These are phyloP conservation scores for Apocrypta bakeri DNA, from an alignment of 1,140 invertebrate species.

Conservation along the genomic window DNA sequence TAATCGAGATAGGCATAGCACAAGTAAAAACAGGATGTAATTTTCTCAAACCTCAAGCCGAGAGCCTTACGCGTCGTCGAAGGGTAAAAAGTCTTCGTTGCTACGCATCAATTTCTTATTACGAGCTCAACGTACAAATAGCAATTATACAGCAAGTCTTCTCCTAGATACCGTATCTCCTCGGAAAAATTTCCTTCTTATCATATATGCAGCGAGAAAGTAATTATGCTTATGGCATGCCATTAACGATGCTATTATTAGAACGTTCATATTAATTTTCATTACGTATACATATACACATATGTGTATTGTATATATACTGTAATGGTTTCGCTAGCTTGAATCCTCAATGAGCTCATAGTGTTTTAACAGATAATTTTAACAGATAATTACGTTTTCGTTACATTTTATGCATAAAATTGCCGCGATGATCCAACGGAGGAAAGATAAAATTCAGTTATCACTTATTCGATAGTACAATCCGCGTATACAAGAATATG, in stretches of 20 bases:
- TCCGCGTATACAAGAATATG: too few relatives aligned
- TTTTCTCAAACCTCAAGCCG: constrained; percentile 38
- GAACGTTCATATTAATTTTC: background rate
- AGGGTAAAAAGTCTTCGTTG: constrained; percentile 24
- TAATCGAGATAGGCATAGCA: constrained; percentile 31
- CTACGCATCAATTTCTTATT: constrained; percentile 39
- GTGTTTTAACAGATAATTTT: background rate
- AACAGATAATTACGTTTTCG: background rate
- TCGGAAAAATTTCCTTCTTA: background rate
- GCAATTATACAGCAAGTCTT: constrained; percentile 27
- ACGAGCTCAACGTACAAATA: constrained; percentile 19
- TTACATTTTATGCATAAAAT: background rate
- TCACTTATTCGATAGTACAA: background rate
- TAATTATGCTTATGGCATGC: background rate
- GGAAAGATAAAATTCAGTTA: background rate
- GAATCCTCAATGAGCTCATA: background rate
- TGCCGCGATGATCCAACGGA: too few relatives aligned
- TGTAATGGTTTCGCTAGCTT: background rate
- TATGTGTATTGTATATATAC: background rate
- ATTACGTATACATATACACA: background rate
- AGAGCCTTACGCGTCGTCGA: background rate
- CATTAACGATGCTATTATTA: constrained; percentile 1
- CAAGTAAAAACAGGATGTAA: constrained; percentile 45
- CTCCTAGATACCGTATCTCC: background rate
- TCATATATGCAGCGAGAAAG: background rate